These are phyloP conservation scores for Antheraea assamensis DNA, from an alignment of 2,888 invertebrate genomes.

Conservation along the genomic window DNA sequence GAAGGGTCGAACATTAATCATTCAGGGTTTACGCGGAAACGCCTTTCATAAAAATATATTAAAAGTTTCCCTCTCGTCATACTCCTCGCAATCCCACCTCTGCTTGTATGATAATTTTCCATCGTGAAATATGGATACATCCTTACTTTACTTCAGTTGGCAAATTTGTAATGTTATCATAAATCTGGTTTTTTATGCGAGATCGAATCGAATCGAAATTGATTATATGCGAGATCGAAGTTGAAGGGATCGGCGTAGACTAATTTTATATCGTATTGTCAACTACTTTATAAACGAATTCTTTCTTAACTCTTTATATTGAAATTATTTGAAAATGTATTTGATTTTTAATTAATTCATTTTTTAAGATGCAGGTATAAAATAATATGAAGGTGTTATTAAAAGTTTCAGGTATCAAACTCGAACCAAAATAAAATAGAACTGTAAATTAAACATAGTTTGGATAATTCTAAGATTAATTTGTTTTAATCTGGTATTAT, in stretches of 20 bases:
- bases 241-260: slow-evolving; percentile 25
- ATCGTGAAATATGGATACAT: slow-evolving; percentile 63
- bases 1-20: slow-evolving; percentile 75
- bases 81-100: slow-evolving; percentile 55
- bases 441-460: no score
- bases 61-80: slow-evolving; percentile 69
- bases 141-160: slow-evolving; percentile 42
- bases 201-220: no score
- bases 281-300: neutral
- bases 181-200: slow-evolving; percentile 45
- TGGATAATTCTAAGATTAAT: no score
- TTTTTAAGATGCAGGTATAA: no score
- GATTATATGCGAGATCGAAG: slow-evolving; percentile 37
- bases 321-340: neutral
- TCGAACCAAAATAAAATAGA: no score
- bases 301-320: neutral
- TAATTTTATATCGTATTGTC: slow-evolving; percentile 17
- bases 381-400: no score
- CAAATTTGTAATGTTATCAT: slow-evolving; percentile 37
- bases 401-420: no score
- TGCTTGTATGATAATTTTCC: slow-evolving; percentile 74
- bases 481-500: no score
- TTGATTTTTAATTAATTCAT: no score
- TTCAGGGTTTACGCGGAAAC: slow-evolving; percentile 65
- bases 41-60: slow-evolving; percentile 75